These are phyloP conservation scores for Catharus fuscescens DNA, from an alignment of 2,113 vertebrate genomes.

Conservation along the genomic window DNA sequence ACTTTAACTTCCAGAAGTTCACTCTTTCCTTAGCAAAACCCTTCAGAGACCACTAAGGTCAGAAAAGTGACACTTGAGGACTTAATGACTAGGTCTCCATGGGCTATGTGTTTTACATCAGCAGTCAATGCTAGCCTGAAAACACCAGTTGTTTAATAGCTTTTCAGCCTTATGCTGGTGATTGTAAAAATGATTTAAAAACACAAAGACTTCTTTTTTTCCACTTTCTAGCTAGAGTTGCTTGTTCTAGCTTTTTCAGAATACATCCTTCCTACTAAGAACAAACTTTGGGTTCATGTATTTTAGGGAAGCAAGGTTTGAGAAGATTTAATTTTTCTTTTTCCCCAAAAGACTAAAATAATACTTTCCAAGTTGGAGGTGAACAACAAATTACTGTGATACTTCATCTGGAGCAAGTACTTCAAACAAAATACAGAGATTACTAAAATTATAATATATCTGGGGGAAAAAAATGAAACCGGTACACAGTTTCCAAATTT, in stretches of 20 bases:
- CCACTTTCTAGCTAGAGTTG: not conserved
- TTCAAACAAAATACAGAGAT: not conserved
- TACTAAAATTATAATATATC: not conserved
- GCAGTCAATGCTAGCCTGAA: not conserved
- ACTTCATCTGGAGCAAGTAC: not conserved
- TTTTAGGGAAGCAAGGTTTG: not conserved
- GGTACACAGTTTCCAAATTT: not conserved
- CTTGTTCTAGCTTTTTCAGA: not conserved
- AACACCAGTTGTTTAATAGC: not conserved
- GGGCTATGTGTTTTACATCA: not conserved
- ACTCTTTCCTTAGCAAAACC: not conserved
- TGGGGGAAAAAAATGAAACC: not conserved
- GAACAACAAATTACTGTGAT: not conserved
- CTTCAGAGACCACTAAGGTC: not conserved
- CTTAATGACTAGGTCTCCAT: not conserved
- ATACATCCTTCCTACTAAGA: not conserved
- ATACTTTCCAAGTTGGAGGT: not conserved
- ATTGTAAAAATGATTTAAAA: not conserved
- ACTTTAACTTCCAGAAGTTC: not conserved
- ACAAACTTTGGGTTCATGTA: not conserved
- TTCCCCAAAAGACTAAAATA: not conserved
- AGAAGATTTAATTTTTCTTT: not conserved
- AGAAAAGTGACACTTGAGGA: not conserved
- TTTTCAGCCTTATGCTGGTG: constrained; percentile 40
- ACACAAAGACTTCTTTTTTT: not conserved